Evolutionary conservation across 2,888 invertebrate genomes (phyloP), one percentile per base, ranked within the genome.

Genomic region (Drosophila monieri): DNA sequence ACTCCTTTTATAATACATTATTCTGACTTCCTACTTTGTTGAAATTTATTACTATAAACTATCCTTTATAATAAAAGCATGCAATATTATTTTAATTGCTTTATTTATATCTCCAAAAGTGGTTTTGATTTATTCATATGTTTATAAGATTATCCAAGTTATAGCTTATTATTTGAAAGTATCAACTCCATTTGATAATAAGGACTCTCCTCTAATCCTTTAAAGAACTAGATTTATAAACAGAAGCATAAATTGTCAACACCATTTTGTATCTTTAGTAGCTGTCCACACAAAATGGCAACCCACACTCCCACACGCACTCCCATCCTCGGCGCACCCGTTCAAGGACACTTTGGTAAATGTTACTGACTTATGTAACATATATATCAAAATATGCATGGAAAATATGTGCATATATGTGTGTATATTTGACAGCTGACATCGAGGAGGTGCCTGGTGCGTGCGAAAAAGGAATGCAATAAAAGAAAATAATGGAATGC

Each of bases 191-290:
- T 9, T 27, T 9, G 2, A 9, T 27, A 9, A 8, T 2, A 27
- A 9, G 35, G 35, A n/a, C 35, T n/a, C 5, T 35, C 3, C 5
- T 35, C n/a, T 35, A 51, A 65, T 6, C 4, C 32, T 32, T 32
- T 32, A 65, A 46, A 67, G 14, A 48, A 48, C 48, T 55, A 47
- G 60, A 74, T 73, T 62, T 74, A 77, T 80, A 68, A 70, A 65
- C 59, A 74, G 58, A 30, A 58, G 60, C 71, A 83, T 80, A 81
- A 74, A 79, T 74, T 79, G 65, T 18, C 54, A 62, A 57, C 51
- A 47, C 52, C 48, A 56, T 57, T 35, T 69, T 61, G 74, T 25
- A 60, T 62, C 67, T 70, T 61, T 49, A 80, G 66, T 56, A 60
- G 78, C 80, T 70, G 78, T 70, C 75, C 66, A 58, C 59, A 59